A percentile compares a stretch with the other conserved stretches of the same genome.
Conservation (phyloP, 1,140 invertebrate species). For the Saxidomus purpurata region DNA sequence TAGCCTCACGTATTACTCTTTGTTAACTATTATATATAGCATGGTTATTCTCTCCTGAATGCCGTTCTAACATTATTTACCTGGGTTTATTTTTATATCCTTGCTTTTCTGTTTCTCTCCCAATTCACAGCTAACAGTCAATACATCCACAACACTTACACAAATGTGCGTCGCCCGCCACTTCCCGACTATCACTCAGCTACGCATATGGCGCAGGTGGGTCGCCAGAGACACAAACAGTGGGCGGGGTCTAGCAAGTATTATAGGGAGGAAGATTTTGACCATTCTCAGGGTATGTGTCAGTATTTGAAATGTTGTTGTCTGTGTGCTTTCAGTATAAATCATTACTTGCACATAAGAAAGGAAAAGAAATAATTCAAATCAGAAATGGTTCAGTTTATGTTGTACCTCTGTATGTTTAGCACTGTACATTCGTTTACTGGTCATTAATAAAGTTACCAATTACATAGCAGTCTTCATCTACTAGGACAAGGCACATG, state of each 20-base stretch:
- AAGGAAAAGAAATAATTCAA: no score
- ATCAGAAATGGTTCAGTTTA: no score
- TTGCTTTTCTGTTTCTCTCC: constrained; percentile 69
- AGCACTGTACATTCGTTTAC: no score
- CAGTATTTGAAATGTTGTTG: constrained; percentile 7
- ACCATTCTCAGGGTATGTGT: constrained; percentile 51
- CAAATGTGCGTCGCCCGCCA: constrained; percentile 80
- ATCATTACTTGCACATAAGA: neutral
- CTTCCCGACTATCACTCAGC: constrained; percentile 84
- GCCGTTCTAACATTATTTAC: constrained; percentile 31
- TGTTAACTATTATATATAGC: constrained; percentile 23
- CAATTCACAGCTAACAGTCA: constrained; percentile 79
- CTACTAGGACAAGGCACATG: no score
- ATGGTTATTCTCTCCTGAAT: constrained; percentile 21
- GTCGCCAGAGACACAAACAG: constrained; percentile 75
- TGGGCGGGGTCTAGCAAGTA: constrained; percentile 54
- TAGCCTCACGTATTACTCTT: neutral
- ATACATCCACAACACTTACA: constrained; percentile 79
- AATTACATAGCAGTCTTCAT: no score
- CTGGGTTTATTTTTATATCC: constrained; percentile 50
- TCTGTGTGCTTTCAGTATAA: constrained; percentile 8
- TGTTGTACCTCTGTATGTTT: no score
- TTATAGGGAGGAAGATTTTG: constrained; percentile 57
- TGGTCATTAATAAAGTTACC: no score
- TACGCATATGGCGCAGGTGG: constrained; percentile 82